Evolutionary conservation across 2,797 vertebrate species (phyloP), one percentile per base, ranked within the genome.

Genomic region (Spondyliosoma cantharus): DNA sequence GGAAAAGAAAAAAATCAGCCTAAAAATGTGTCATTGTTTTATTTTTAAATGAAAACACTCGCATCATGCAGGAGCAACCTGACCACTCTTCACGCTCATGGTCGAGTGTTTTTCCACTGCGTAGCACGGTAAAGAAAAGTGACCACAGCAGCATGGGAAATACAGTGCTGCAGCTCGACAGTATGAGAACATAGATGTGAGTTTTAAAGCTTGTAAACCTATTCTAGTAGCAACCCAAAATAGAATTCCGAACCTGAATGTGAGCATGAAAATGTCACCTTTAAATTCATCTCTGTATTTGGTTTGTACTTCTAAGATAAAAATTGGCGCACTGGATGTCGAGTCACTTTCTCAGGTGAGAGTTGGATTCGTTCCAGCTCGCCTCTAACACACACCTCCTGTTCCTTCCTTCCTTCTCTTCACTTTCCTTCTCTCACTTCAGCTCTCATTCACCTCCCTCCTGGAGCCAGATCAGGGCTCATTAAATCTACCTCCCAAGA

Each of bases 401-500:
- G 32, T 8, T 70, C 71, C 29, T 53, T 61, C 32, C 14, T 48
- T 37, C 49, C 32, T 24, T 54, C 15, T 32, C 45, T 27, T 22
- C 24, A 5, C 32, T 59, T 63, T 46, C 27, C 7, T 15, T 32
- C 15, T 56, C 58, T 57, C 42, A 37, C 29, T 24, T 13, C 19
- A 1, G n/a, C 17, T 29, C 13, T 71, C 27, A 32, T 48, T 71
- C 63, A 48, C 56, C 12, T 64, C 43, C 16, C 29, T 76, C 20
- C 52, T 61, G 56, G 53, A 70, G 32, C 45, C 67, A 73, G 50
- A 50, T 69, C 62, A 27, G 42, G 7, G 59, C 66, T 84, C 68
- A 68, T 72, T 73, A 64, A 80, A 68, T 68, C 43, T 12, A n/a
- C 71, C 71, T 65, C 61, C 32, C 58, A 72, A 37, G 46, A 74